Percentiles rank a stretch among this genome's conserved stretches.
Evolutionary conservation across 2,113 vertebrate species (phyloP).

Genomic region (Oophaga pumilio): DNA sequence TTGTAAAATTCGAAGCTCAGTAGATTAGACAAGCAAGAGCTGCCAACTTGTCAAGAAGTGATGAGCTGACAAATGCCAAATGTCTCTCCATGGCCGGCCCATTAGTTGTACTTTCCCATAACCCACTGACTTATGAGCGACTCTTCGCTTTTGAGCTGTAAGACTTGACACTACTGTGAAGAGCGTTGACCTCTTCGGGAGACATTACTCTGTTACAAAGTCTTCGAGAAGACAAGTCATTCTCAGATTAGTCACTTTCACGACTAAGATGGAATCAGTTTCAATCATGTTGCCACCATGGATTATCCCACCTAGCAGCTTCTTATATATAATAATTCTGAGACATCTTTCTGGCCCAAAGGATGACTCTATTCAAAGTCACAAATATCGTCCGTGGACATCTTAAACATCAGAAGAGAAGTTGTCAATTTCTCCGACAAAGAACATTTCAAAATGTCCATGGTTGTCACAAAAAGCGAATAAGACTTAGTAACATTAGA

Average conservation of each 20-base stretch:
- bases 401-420: not conserved
- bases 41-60: constrained; percentile 28
- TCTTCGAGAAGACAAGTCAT: not conserved
- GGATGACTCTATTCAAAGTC: not conserved
- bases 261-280: not conserved
- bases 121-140: not conserved
- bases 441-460: not conserved
- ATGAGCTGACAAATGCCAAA: constrained; percentile 42
- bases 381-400: not conserved
- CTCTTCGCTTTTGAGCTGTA: not conserved
- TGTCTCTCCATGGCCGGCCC: not conserved
- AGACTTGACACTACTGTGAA: not conserved
- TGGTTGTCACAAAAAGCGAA: not conserved
- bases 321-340: not conserved
- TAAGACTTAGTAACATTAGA: not conserved
- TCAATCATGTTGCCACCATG: not conserved
- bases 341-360: not conserved
- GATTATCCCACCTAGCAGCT: not conserved
- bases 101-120: constrained; percentile 24
- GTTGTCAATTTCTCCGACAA: not conserved
- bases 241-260: not conserved
- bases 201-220: not conserved
- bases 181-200: not conserved
- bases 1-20: constrained; percentile 16
- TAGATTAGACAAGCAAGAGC: constrained; percentile 20